These are phyloP conservation scores for Camelus bactrianus DNA, from an alignment of 2,113 vertebrate species.

Conservation along the genomic window DNA sequence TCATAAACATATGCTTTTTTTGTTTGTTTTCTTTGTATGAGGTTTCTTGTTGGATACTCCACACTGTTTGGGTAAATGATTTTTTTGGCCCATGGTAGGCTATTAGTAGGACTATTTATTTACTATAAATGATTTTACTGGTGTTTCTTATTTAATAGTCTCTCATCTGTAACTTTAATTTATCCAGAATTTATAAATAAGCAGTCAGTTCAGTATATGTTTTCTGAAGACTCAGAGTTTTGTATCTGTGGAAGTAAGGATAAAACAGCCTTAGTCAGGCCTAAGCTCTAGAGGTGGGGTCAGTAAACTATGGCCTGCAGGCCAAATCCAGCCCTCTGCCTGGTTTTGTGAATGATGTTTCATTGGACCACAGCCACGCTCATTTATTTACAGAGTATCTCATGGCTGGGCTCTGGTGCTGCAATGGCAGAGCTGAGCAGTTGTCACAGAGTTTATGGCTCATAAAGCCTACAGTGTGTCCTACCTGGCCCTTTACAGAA, in stretches of 20 bases:
- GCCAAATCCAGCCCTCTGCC: not conserved
- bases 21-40: not conserved
- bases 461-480: not conserved
- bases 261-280: not conserved
- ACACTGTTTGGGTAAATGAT: not conserved
- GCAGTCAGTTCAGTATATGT: not conserved
- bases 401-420: not conserved
- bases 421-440: not conserved
- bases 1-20: not conserved
- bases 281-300: not conserved
- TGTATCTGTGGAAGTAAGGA: not conserved
- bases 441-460: not conserved
- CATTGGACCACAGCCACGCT: not conserved
- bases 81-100: not conserved
- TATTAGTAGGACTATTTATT: not conserved
- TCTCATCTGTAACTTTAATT: not conserved
- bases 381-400: slow-evolving; percentile 15
- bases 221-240: slow-evolving; percentile 9
- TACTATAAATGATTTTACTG: not conserved
- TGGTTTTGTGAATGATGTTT: not conserved
- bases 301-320: not conserved
- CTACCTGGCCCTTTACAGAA: not conserved
- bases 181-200: slow-evolving; percentile 31
- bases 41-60: not conserved
- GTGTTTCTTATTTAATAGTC: not conserved